phyloP scores from a whole-genome alignment of 2,113 vertebrate genomes.

The Telmatochromis brichardi region DNA sequence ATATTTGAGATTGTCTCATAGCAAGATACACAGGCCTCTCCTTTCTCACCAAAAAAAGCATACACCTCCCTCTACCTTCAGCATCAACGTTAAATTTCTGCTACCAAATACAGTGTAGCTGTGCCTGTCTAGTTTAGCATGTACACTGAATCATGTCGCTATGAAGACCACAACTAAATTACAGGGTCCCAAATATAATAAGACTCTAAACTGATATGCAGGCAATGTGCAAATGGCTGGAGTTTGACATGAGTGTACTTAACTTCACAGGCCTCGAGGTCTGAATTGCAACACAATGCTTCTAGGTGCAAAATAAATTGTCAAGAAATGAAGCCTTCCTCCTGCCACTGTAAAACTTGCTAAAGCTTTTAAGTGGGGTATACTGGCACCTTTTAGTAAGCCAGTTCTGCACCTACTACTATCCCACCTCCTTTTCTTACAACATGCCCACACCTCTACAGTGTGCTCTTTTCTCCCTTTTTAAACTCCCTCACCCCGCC shows the following conservation, averaged over 20 bases:
- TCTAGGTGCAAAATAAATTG: neutral
- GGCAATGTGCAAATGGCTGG: neutral
- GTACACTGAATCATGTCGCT: neutral
- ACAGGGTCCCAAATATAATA: neutral
- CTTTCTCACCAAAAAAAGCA: neutral
- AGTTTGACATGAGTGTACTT: neutral
- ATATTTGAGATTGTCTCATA: neutral
- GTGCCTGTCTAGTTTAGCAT: neutral
- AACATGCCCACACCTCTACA: neutral
- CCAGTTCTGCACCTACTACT: neutral
- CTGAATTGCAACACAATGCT: neutral
- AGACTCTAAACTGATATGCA: neutral
- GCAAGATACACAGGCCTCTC: neutral
- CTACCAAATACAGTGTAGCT: neutral
- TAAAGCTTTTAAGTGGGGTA: neutral
- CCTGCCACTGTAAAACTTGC: neutral
- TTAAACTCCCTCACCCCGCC: constrained; percentile 29
- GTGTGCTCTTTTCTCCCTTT: neutral
- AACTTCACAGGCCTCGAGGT: neutral
- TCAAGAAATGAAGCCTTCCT: neutral
- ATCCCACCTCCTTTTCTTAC: neutral
- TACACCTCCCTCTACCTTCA: neutral
- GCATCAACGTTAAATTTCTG: neutral
- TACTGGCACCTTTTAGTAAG: neutral
- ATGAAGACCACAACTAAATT: neutral